phyloP scores from a whole-genome alignment of 2,113 vertebrate genomes.

The Sander lucioperca region DNA sequence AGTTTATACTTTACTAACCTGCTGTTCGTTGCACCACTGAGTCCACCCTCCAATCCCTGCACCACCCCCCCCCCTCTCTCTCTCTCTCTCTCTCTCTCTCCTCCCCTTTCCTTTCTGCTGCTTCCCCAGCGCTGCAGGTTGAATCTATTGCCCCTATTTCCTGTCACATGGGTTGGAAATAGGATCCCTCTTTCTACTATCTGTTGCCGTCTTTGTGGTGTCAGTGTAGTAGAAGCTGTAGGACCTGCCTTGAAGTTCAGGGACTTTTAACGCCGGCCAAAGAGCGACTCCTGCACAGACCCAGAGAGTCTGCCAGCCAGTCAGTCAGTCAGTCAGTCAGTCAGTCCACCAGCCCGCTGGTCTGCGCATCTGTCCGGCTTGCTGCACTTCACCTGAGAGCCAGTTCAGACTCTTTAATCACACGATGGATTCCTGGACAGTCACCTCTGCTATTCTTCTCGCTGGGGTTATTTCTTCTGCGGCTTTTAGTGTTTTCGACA shows the following conservation, averaged over 20 bases:
- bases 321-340: not conserved
- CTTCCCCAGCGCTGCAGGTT: conserved; percentile 79
- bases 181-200: conserved; percentile 83
- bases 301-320: conserved; percentile 2
- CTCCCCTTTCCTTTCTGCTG: conserved; percentile 26
- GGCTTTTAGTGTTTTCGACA: conserved; percentile 80
- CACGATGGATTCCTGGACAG: conserved; percentile 82
- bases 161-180: conserved; percentile 89
- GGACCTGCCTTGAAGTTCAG: conserved; percentile 75
- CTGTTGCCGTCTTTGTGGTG: conserved; percentile 73
- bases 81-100: not conserved
- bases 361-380: conserved; percentile 67
- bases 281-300: conserved; percentile 44
- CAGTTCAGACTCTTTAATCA: conserved; percentile 10
- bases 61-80: not conserved
- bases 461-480: conserved; percentile 74
- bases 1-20: conserved; percentile 31
- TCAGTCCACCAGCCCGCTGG: conserved; percentile 37
- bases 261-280: conserved; percentile 70
- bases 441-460: conserved; percentile 78
- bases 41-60: conserved; percentile 38
- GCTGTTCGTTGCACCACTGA: conserved; percentile 43
- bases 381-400: conserved; percentile 77
- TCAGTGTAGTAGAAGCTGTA: conserved; percentile 66
- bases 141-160: conserved; percentile 84